phyloP scores from a whole-genome alignment of 2,113 vertebrate species.

The Spea multiplicata region DNA sequence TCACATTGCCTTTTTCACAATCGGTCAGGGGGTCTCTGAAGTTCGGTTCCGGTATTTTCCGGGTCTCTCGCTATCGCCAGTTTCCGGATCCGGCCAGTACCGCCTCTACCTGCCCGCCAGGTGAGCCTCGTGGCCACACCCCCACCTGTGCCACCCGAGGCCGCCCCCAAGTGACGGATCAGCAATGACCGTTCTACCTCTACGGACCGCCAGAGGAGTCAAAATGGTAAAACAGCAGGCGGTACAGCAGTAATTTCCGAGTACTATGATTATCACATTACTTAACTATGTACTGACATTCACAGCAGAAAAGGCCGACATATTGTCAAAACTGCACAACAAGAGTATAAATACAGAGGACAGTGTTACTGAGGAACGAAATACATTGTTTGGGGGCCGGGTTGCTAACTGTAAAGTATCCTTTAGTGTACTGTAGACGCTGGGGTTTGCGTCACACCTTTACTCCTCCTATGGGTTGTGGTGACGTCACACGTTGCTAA shows the following conservation, averaged over 20 bases:
- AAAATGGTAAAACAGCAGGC: background rate
- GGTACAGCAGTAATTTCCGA: no score
- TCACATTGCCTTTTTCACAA: slow-evolving; percentile 30
- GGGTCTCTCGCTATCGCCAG: background rate
- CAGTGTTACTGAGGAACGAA: no score
- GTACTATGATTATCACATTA: no score
- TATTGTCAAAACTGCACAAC: no score
- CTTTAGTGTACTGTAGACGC: background rate
- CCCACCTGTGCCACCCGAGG: slow-evolving; percentile 8
- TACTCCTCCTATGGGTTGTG: background rate
- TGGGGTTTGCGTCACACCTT: background rate
- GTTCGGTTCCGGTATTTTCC: slow-evolving; percentile 32
- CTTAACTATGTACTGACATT: no score
- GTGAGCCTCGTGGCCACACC: slow-evolving; percentile 13
- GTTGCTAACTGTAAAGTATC: no score
- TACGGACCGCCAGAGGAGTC: background rate
- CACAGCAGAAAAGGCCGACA: no score
- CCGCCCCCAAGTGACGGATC: background rate
- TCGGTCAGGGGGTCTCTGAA: slow-evolving; percentile 5
- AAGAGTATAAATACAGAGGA: no score
- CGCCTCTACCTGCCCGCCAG: slow-evolving; percentile 39
- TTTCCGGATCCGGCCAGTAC: slow-evolving; percentile 36
- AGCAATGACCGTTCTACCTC: background rate
- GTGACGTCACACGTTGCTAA: slow-evolving; percentile 20
- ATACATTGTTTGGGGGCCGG: no score